A percentile compares a stretch with the other conserved stretches of the same genome.
Evolutionary conservation across 2,797 vertebrate species (phyloP).

Genomic region (Liasis olivaceus): DNA sequence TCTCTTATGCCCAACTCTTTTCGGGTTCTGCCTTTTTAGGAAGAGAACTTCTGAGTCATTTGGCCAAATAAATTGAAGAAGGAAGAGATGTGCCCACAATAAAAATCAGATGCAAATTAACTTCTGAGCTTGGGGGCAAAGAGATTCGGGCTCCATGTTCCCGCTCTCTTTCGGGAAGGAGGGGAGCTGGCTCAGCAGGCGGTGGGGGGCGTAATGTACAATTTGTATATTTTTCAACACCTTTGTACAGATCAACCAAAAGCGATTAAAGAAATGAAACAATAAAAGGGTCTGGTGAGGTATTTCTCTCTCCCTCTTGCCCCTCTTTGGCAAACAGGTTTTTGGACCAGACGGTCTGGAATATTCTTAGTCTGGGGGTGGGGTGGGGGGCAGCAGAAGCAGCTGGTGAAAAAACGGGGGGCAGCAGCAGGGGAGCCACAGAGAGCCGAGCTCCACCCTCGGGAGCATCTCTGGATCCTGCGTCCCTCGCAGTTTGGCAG

Average conservation of each 20-base stretch:
- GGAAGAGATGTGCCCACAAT: too few species aligned
- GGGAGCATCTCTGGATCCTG: not conserved
- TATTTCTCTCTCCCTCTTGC: not conserved
- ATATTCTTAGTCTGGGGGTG: not conserved
- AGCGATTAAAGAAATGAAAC: slow-evolving; percentile 7
- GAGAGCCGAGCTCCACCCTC: not conserved
- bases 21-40: not conserved
- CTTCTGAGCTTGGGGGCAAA: not conserved
- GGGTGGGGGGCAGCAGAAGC: not conserved
- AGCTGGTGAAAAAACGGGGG: too few species aligned
- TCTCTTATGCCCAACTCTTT: not conserved
- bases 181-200: not conserved
- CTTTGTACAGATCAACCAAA: slow-evolving; percentile 44
- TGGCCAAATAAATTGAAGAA: not conserved
- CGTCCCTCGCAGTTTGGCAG: too few species aligned
- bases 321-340: too few species aligned
- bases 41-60: not conserved
- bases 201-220: slow-evolving; percentile 13
- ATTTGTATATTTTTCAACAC: slow-evolving; percentile 45
- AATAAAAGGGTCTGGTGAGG: not conserved
- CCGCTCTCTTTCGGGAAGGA: not conserved
- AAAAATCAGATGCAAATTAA: not conserved
- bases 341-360: too few species aligned
- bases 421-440: too few species aligned
- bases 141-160: not conserved